Evolutionary conservation across 2,888 invertebrate genomes (phyloP).

Genomic region (Dryococelus australis): DNA sequence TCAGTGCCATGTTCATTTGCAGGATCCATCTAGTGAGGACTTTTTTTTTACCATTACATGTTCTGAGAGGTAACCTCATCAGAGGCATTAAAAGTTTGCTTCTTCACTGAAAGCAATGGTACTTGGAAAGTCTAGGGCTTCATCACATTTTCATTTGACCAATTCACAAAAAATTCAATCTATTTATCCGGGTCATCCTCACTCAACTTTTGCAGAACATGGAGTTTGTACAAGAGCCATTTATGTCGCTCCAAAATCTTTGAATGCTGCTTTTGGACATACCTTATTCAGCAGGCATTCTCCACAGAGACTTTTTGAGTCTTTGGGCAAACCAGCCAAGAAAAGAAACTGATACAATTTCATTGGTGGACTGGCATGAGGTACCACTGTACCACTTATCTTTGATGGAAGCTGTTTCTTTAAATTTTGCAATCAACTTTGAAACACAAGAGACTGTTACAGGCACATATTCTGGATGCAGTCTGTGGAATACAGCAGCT

Average conservation of each 20-base stretch:
- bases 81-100: constrained; percentile 6
- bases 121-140: background rate
- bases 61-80: background rate
- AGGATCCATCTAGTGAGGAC: background rate
- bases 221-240: constrained; percentile 11
- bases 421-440: background rate
- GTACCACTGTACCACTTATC: constrained; percentile 46
- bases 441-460: background rate
- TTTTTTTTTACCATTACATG: background rate
- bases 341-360: constrained; percentile 13
- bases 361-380: background rate
- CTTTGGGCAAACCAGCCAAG: background rate
- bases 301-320: background rate
- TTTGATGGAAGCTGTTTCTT: constrained; percentile 47
- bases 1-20: background rate
- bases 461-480: background rate
- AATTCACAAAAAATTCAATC: background rate
- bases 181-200: background rate
- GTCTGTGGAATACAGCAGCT: background rate
- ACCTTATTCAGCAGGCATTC: background rate
- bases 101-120: background rate
- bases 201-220: background rate
- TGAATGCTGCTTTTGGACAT: background rate
- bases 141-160: background rate
- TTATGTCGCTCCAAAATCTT: background rate